phyloP scores from a whole-genome alignment of 2,797 vertebrate genomes.

The Gymnoscopelus microlampas region DNA sequence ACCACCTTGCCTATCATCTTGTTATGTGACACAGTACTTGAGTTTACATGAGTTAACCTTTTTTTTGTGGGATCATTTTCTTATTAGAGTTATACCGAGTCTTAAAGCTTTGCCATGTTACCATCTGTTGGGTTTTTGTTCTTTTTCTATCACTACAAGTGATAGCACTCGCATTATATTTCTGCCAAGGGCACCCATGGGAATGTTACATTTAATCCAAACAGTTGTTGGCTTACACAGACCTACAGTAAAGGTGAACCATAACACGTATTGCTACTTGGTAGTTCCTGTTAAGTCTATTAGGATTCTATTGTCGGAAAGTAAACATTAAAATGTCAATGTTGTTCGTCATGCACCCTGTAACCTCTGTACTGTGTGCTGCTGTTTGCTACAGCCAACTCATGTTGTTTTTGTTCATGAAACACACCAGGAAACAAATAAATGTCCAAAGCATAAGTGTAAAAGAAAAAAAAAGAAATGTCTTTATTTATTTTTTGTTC shows the following conservation, averaged over 20 bases:
- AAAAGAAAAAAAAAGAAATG: not conserved
- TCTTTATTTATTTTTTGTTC: not conserved
- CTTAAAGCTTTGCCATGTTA: conserved; percentile 11
- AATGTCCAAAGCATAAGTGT: conserved; percentile 28
- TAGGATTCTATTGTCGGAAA: not conserved
- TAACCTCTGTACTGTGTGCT: conserved; percentile 25
- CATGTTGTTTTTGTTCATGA: conserved; percentile 16
- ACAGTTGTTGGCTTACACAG: conserved; percentile 38
- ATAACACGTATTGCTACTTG: conserved; percentile 34
- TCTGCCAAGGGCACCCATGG: conserved; percentile 27
- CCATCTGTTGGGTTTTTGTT: not conserved
- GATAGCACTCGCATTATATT: conserved; percentile 22
- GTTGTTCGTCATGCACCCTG: not conserved
- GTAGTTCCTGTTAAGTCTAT: not conserved
- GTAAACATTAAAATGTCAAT: conserved; percentile 3
- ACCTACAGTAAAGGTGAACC: conserved; percentile 18
- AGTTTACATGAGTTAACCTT: not conserved
- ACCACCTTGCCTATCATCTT: conserved; percentile 24
- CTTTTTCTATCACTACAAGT: conserved; percentile 2
- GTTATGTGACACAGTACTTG: conserved; percentile 28
- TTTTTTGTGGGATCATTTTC: conserved; percentile 8
- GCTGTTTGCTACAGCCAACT: conserved; percentile 16
- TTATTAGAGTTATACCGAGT: conserved; percentile 6
- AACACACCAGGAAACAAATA: conserved; percentile 22
- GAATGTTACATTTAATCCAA: conserved; percentile 28